Base-by-base conservation (phyloP, 2,888 invertebrate genomes). In the Nemoura dubitans region DNA sequence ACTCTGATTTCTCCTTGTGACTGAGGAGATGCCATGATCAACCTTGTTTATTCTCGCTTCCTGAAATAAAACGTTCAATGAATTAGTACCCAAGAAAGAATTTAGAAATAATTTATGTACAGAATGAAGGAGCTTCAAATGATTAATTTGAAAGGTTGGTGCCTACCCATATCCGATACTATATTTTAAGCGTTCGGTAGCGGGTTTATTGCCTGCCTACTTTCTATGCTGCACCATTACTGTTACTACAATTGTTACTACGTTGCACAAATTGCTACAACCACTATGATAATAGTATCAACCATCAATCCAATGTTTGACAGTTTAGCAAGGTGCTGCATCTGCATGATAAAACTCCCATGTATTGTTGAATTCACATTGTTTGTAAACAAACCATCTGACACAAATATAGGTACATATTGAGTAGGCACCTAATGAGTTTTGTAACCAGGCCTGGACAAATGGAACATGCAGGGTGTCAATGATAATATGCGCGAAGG, bases 1-100 rank as follows among this genome's bases (percentile, higher is more conserved):
- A 86, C 78, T 76, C 86, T 84, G 25, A 86, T 86, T 78, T 86
- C 86, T 28, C 86, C 86, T 78, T 86, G 84, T 26, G 29, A 7
- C n/a, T 81, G 86, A n/a, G 86, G 59, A 30, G 82, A 83, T 26
- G 86, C 86, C 86, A 86, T 86, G 5, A 30, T 76, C 0, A 25
- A 80, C n/a, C 2, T 1, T 16, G 59, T 59, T 59, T 16, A 10
- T 21, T 10, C 16, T 59, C 21, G 21, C 16, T 59, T 59, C 59
- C 59, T 59, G 21, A 59, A 59, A 59, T 21, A 21, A 59, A 16
- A 83, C 21, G 27, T 16, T 43, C 3, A 30, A 30, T 30, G 26
- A 83, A 1, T 43, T n/a, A n/a, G n/a, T n/a, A n/a, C n/a, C n/a
- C n/a, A n/a, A n/a, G n/a, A n/a, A n/a, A n/a, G n/a, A n/a, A n/a